Evolutionary conservation across 1,140 invertebrate genomes (phyloP), one percentile per base, ranked within the genome.

Genomic region (Wasmannia auropunctata): DNA sequence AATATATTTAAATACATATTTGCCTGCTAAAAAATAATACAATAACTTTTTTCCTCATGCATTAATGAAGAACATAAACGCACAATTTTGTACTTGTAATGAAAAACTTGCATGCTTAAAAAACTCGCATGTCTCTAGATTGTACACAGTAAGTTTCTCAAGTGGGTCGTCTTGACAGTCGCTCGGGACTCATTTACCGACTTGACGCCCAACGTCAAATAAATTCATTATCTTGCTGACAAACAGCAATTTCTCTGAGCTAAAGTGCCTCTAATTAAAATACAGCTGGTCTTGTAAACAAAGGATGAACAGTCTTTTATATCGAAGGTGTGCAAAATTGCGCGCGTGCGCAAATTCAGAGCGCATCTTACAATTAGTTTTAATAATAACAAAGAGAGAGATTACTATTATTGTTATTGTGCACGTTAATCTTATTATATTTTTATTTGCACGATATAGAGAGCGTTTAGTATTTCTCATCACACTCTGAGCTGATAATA

Each of bases 161-260:
- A 83, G 34, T 51, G 77, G 54, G 31, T 80, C 62, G 25, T 69
- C 46, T 16, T 28, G 46, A 28, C 46, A 34, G 22, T 40, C 77
- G n/a, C 77, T 14, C 34, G 77, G 77, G 77, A 40, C 63, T 80
- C 77, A 54, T 80, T 80, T 19, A 5, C 76, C 49, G 31, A 70
- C 63, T 54, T 37, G 22, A 70, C 63, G 31, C 16, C 31, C 46
- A 58, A 16, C 43, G 43, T 84, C 56, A 62, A 58, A 85, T 85
- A 85, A 85, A 81, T 85, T 67, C 74, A 67, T 85, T 80, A 80
- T 81, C 46, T 63, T 28, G 60, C 75, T 81, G 34, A 46, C 46
- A 79, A 81, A 80, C 60, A 56, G 49, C 25, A 60, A 46, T 85
- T 67, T 67, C 60, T 67, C 7, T 14, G 8, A 46, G 31, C 22